Conservation (phyloP, 2,113 vertebrate species). For the Chionomys nivalis region DNA sequence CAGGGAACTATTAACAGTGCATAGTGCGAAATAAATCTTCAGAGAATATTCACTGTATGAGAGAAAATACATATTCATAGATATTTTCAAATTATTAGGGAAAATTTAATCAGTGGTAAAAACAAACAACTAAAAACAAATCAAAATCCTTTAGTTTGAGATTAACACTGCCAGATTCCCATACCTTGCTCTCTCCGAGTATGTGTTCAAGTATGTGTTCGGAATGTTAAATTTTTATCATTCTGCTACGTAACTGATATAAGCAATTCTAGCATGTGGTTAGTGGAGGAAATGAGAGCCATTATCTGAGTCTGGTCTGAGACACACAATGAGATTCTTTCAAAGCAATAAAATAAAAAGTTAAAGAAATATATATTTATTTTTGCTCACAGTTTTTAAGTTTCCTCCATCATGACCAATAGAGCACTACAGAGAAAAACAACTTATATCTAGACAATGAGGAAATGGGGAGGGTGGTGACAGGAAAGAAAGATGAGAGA, state of each 20-base stretch:
- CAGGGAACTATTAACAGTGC: not conserved
- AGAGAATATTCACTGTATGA: not conserved
- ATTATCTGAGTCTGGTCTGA: not conserved
- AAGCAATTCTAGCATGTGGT: not conserved
- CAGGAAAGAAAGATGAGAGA: too few species aligned
- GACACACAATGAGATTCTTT: not conserved
- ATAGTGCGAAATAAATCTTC: not conserved
- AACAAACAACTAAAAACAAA: not conserved
- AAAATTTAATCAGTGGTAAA: not conserved
- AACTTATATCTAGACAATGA: not conserved
- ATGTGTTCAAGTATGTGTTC: not conserved
- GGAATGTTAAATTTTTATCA: not conserved
- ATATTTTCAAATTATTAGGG: not conserved
- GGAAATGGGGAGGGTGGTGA: accelerated
- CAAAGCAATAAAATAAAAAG: not conserved
- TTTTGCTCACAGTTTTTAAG: not conserved
- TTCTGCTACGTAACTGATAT: not conserved
- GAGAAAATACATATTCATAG: not conserved
- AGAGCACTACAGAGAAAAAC: not conserved
- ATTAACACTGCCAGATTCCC: conserved; percentile 25
- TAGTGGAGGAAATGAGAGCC: not conserved
- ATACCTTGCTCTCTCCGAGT: not conserved
- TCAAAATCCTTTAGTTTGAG: not conserved
- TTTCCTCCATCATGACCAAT: not conserved
- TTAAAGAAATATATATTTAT: not conserved